Base-by-base conservation (phyloP, 2,888 invertebrate species). In the Argyresthia albistria region DNA sequence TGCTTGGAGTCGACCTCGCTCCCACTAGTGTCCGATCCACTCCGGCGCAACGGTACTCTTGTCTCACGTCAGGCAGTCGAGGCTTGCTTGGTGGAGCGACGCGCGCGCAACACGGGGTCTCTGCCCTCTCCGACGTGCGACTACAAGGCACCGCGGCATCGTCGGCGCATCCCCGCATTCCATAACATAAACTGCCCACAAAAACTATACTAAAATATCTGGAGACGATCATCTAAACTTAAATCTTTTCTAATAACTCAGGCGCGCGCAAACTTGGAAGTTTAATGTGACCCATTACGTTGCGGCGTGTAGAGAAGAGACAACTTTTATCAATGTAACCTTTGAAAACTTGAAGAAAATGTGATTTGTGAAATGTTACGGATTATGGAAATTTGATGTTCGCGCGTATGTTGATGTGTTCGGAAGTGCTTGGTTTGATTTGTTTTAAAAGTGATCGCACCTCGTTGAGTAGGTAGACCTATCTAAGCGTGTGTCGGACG, bases 301-400 rank as follows among this genome's bases (percentile, higher is more conserved):
- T 57, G 60, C 60, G 59, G 65, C 60, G 63, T 62, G 64, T 59
- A 58, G 61, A 25, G 25, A 25, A 25, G 56, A 15, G n/a, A 55
- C 55, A 70, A 70, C 67, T 72, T 73, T 66, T 69, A 66, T 66
- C 66, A 65, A 69, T 65, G 69, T 60, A 65, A 62, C 69, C 62
- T 66, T 69, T 55, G 65, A 64, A 60, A 65, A 69, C 61, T 66
- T 64, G 60, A 67, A 68, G 69, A 70, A 61, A 70, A 69, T 73
- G 76, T 76, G 74, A 75, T 73, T 67, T 74, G 76, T 67, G 65
- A 80, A 80, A 75, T 83, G 80, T 71, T 70, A 66, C 64, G 63
- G 70, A 72, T 76, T 70, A 76, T 76, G 76, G 64, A 67, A 68
- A 72, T 76, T 70, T 67, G 61, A 63, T 66, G 67, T 70, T 73